A percentile compares a stretch with the other conserved stretches of the same genome.
Conservation (phyloP, 2,113 vertebrate genomes). For the Lonchura striata region DNA sequence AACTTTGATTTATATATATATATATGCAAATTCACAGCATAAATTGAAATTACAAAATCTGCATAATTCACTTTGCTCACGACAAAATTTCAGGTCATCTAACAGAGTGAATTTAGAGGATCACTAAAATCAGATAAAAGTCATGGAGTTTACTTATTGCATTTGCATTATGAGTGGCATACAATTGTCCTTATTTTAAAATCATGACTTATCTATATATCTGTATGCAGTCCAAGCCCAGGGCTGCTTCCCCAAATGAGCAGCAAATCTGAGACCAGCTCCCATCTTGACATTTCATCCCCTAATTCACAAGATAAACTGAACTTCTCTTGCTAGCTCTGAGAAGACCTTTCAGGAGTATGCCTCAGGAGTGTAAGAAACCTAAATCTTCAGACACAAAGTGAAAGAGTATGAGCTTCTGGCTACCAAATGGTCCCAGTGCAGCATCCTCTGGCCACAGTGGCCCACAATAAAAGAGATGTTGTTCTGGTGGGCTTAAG, state of each 20-base stretch:
- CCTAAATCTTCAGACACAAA: not conserved
- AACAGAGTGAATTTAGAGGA: not conserved
- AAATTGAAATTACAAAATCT: not conserved
- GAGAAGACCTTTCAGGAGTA: not conserved
- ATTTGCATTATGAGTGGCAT: not conserved
- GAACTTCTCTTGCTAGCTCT: not conserved
- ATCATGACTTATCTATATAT: not conserved
- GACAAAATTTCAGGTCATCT: not conserved
- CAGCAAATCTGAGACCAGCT: not conserved
- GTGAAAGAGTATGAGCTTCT: not conserved
- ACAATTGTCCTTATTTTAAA: not conserved
- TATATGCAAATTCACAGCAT: not conserved
- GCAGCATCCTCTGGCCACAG: not conserved
- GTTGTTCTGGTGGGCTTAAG: not conserved
- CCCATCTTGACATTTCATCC: not conserved
- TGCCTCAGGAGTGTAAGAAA: not conserved
- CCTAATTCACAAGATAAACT: not conserved
- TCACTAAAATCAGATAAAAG: conserved; percentile 1
- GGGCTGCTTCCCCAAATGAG: not conserved
- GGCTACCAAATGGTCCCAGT: not conserved
- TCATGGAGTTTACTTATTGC: not conserved
- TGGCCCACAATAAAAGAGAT: not conserved
- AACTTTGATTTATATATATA: not conserved
- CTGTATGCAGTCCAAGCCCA: not conserved
- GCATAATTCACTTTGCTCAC: not conserved